Evolutionary conservation across 1,140 invertebrate species (phyloP).

Genomic region (Apis dorsata): DNA sequence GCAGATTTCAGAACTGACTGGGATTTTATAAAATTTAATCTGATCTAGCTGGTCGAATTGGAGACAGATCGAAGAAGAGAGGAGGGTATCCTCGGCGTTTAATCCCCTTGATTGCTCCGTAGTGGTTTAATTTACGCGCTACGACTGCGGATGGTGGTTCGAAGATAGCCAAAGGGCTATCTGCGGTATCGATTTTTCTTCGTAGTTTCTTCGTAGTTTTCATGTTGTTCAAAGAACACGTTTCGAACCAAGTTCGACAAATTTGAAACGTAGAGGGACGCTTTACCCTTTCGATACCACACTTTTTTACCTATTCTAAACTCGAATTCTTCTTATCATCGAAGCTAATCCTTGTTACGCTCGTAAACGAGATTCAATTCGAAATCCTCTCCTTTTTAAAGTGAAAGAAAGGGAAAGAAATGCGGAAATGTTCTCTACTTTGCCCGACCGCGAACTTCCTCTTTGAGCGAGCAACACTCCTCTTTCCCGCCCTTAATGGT

Average conservation of each 20-base stretch:
- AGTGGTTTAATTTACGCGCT: slow-evolving; percentile 50
- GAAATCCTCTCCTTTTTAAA: not conserved
- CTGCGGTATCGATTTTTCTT: slow-evolving; percentile 57
- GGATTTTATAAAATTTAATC: slow-evolving; percentile 27
- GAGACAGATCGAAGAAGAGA: slow-evolving; percentile 16
- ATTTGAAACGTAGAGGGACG: slow-evolving; percentile 20
- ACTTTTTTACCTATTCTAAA: not conserved
- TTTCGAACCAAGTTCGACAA: slow-evolving; percentile 43
- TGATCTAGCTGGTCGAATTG: not conserved
- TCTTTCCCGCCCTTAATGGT: not conserved
- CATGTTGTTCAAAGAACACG: slow-evolving; percentile 28
- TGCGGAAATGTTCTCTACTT: not conserved
- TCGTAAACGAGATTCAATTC: no score
- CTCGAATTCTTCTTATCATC: not conserved
- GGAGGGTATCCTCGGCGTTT: slow-evolving; percentile 6
- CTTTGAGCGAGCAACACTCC: slow-evolving; percentile 37
- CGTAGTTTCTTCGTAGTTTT: slow-evolving; percentile 62
- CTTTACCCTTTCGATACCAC: not conserved
- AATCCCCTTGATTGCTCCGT: slow-evolving; percentile 39
- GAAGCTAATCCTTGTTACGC: no score
- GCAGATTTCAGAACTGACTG: not conserved
- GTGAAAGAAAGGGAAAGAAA: not conserved
- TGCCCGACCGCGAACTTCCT: slow-evolving; percentile 10
- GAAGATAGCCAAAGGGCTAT: slow-evolving; percentile 41
- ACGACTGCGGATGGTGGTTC: slow-evolving; percentile 8